Conservation (phyloP, 2,888 invertebrate genomes). For the Dolomedes plantarius region DNA sequence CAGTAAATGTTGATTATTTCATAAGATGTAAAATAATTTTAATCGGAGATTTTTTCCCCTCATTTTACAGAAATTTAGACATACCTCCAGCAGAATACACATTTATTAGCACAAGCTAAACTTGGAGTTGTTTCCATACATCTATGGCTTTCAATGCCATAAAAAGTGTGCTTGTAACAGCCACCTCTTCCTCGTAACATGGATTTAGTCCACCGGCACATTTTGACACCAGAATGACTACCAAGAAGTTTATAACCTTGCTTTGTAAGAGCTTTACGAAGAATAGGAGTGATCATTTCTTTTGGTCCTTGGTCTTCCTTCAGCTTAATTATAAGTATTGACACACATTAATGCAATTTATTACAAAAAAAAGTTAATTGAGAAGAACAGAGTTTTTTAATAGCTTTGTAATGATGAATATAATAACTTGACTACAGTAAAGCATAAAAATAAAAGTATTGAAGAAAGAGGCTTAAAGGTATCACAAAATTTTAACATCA, state of each 20-base stretch:
- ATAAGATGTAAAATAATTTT: no score
- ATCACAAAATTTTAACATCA: no score
- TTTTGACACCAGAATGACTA: constrained; percentile 81
- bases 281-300: constrained; percentile 80
- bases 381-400: no score
- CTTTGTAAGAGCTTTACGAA: constrained; percentile 79
- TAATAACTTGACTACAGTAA: no score
- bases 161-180: constrained; percentile 82
- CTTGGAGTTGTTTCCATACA: constrained; percentile 82
- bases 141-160: constrained; percentile 81
- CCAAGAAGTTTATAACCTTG: constrained; percentile 81
- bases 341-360: no score
- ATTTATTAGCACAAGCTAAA: constrained; percentile 81
- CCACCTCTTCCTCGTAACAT: constrained; percentile 80
- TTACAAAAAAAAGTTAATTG: no score
- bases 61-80: constrained; percentile 25
- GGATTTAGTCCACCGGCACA: constrained; percentile 81
- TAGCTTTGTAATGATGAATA: no score
- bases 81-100: constrained; percentile 81
- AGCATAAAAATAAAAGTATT: no score
- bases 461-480: no score
- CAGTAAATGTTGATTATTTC: no score
- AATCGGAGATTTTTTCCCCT: no score
- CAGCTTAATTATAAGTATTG: no score
- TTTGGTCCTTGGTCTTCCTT: constrained; percentile 74